Evolutionary conservation across 2,113 vertebrate species (phyloP), one percentile per base, ranked within the genome.

Genomic region (Anhinga anhinga): DNA sequence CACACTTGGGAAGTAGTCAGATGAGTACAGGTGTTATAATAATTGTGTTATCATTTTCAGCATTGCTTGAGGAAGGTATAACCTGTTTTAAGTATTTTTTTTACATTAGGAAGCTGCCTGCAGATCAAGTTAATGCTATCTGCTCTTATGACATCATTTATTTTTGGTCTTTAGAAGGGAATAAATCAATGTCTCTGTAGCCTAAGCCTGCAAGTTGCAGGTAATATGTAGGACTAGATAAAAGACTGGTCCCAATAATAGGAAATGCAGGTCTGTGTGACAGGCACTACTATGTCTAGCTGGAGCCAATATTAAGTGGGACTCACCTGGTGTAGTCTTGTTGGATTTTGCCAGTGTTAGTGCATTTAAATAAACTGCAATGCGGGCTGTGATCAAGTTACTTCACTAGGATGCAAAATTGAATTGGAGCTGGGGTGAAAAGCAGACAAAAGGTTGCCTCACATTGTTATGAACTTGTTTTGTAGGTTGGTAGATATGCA

Each of bases 1-100:
- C 82, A 61, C 90, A n/a, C 93, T 62, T 84, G 86, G 59, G 49
- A 96, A 42, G 52, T 65, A 87, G 63, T 94, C 88, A 95, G 90
- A 82, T 26, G 22, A 95, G 12, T 72, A 70, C 69, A 93, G 86
- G 93, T 94, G 86, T 93, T 95, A 55, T 0, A 94, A 85, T 94
- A 79, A 97, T 89, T 3, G 2, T 78, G 59, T 77, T 52, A 70
- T 70, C 38, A 56, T 91, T 96, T 92, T 93, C 67, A 52, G 52
- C 42, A 17, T 84, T 79, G 53, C 85, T 94, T 90, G 50, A 84
- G 89, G 89, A 96, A 90, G 25, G 42, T 83, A 87, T 95, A 80
- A 29, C 26, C 45, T 93, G 74, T 44, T 86, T 93, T 38, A 55
- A 82, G 74, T 44, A 49, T 25, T 85, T 86, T 72, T 87, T 69